Evolutionary conservation across 2,113 vertebrate species (phyloP), one percentile per base, ranked within the genome.

Genomic region (Osmerus mordax): DNA sequence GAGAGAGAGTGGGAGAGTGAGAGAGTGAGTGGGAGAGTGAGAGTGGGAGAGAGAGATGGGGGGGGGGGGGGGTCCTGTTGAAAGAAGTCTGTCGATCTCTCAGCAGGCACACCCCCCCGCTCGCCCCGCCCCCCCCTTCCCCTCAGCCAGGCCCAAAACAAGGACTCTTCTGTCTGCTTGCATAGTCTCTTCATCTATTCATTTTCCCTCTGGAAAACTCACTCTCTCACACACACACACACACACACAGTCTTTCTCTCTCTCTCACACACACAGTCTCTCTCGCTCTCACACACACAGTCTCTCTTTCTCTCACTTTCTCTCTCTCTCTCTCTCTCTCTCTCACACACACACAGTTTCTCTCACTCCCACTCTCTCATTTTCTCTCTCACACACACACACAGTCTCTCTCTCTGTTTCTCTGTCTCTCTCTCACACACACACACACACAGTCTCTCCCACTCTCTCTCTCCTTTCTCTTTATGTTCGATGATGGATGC

Each of bases 11-110:
- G 3, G 18, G 68, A 75, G 70, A 81, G 72, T 87, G 86, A 75
- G 19, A 64, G 16, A 23, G 51, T 25, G 5, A 36, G 32, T 6
- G 7, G 32, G 67, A 74, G 70, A 60, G 72, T 71, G 79, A 75
- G 63, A 71, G 69, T 67, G 71, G 23, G 62, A n/a, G 60, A 74
- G 25, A 41, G 52, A 41, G 55, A 4, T 23, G 19, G 13, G 55
- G 14, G 36, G 21, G 41, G 16, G 82, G 81, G 65, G 82, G 82
- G 88, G 81, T 89, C 69, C 72, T 36, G 74, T 84, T 89, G 87
- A 91, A 89, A 92, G 89, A 91, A 91, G 89, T 82, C 87, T 92
- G 91, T 92, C 91, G 74, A 89, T 92, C 89, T 89, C 91, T 90
- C 91, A 90, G 89, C 87, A 90, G 87, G 89, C 86, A 76, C 82